Evolutionary conservation across 2,888 invertebrate genomes (phyloP).

Genomic region (Ophonus ardosiacus): DNA sequence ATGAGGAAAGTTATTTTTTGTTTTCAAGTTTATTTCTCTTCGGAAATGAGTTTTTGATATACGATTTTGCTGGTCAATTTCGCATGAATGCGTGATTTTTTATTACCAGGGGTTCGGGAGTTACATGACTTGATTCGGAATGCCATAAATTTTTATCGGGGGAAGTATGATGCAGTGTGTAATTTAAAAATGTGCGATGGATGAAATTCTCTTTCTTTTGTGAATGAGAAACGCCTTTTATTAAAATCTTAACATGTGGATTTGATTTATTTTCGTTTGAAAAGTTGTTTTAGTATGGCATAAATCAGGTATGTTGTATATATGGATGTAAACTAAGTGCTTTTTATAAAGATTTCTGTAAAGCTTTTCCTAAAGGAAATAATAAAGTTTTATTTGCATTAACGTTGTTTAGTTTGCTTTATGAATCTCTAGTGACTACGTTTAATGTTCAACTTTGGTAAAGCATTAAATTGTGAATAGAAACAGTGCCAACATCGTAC

Average conservation of each 20-base stretch:
- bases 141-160: neutral
- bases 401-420: conserved; percentile 10
- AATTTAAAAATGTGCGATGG: neutral
- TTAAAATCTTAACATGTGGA: conserved; percentile 5
- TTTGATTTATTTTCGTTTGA: conserved; percentile 8
- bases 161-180: neutral
- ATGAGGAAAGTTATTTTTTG: conserved; percentile 18
- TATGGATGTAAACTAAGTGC: conserved; percentile 2
- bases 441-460: neutral
- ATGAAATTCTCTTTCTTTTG: neutral
- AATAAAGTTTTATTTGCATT: conserved; percentile 20
- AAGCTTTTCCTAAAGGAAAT: neutral
- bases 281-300: conserved; percentile 11
- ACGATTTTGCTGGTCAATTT: conserved; percentile 36
- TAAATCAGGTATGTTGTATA: conserved; percentile 32
- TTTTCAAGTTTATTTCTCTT: conserved; percentile 26
- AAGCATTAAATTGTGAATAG: conserved; percentile 11
- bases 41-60: conserved; percentile 47
- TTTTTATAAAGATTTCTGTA: conserved; percentile 8
- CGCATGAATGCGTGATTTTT: conserved; percentile 20
- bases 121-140: conserved; percentile 14
- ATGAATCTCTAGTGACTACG: neutral
- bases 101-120: conserved; percentile 14
- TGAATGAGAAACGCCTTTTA: neutral
- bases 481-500: neutral